Percentiles rank a stretch among this genome's conserved stretches.
Evolutionary conservation across 2,797 vertebrate species (phyloP).

Genomic region (Rhabdomys pumilio): DNA sequence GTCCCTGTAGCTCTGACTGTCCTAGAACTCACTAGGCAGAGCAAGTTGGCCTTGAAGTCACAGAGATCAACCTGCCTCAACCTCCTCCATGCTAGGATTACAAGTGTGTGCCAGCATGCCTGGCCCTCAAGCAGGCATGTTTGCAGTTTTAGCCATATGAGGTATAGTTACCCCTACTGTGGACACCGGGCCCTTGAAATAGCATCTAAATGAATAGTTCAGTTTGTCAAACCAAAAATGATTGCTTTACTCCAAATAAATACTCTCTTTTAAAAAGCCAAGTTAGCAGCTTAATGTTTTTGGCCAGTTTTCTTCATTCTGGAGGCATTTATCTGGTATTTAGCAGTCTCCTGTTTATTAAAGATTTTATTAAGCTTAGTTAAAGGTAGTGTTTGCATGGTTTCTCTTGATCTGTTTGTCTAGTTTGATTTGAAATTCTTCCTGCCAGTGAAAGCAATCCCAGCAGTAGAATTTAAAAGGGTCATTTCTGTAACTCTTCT

Average conservation of each 20-base stretch:
- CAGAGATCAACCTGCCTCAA: not conserved
- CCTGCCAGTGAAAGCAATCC: slow-evolving; percentile 66
- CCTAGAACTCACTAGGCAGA: not conserved
- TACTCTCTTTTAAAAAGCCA: slow-evolving; percentile 67
- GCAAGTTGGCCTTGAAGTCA: not conserved
- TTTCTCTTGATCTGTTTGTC: slow-evolving; percentile 73
- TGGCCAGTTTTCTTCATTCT: slow-evolving; percentile 70
- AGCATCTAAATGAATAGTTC: slow-evolving; percentile 49
- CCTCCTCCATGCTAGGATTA: not conserved
- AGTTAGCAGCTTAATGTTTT: slow-evolving; percentile 64
- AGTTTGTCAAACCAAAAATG: slow-evolving; percentile 70
- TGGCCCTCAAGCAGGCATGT: not conserved
- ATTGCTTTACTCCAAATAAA: slow-evolving; percentile 69
- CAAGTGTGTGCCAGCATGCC: not conserved
- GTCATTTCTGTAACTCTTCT: slow-evolving; percentile 71
- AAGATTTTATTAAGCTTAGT: slow-evolving; percentile 75
- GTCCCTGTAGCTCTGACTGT: not conserved
- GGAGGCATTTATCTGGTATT: slow-evolving; percentile 74
- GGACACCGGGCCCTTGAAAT: slow-evolving; percentile 71
- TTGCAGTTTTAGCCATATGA: slow-evolving; percentile 56
- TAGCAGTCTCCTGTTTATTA: slow-evolving; percentile 69
- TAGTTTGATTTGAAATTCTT: slow-evolving; percentile 73
- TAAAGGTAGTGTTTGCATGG: slow-evolving; percentile 65
- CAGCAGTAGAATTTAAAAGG: slow-evolving; percentile 70
- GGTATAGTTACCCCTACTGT: not conserved